Percentiles rank a stretch among this genome's conserved stretches.
phyloP scores from a whole-genome alignment of 2,888 invertebrate species.

The Pheosia tremula region DNA sequence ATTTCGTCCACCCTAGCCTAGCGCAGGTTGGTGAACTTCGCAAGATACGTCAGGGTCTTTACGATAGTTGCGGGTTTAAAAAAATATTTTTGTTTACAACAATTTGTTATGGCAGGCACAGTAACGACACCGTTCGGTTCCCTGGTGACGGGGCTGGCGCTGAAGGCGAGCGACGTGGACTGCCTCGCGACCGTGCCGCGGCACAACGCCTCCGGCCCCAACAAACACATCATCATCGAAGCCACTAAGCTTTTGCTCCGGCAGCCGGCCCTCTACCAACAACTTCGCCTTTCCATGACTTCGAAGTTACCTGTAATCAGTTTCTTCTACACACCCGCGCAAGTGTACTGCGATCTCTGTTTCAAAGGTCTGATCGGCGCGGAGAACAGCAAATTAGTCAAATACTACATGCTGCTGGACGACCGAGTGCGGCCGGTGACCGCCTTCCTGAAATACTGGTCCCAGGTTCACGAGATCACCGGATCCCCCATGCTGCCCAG shows the following conservation, averaged over 20 bases:
- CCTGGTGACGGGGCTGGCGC: constrained; percentile 29
- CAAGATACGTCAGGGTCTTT: no score
- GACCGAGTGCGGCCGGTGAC: constrained; percentile 18
- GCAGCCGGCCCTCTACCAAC: constrained; percentile 23
- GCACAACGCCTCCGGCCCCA: constrained; percentile 4
- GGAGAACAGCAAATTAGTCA: constrained; percentile 14
- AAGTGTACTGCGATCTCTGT: constrained; percentile 22
- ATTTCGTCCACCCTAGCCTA: no score
- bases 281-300: not conserved
- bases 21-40: no score
- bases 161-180: constrained; percentile 38
- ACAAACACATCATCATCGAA: constrained; percentile 13
- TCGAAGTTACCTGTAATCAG: constrained; percentile 7
- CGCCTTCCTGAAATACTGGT: constrained; percentile 32
- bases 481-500: not conserved
- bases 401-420: constrained; percentile 29
- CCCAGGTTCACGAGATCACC: constrained; percentile 8
- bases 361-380: constrained; percentile 10
- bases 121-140: constrained; percentile 32
- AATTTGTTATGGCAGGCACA: constrained; percentile 19
- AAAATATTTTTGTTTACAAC: no score
- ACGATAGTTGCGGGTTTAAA: no score
- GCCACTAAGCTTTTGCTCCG: constrained; percentile 13
- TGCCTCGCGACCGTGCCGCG: constrained; percentile 23
- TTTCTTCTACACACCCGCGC: constrained; percentile 15